phyloP scores from a whole-genome alignment of 35 echinoderm and acorn worm genomes.

The Diadema setosum region DNA sequence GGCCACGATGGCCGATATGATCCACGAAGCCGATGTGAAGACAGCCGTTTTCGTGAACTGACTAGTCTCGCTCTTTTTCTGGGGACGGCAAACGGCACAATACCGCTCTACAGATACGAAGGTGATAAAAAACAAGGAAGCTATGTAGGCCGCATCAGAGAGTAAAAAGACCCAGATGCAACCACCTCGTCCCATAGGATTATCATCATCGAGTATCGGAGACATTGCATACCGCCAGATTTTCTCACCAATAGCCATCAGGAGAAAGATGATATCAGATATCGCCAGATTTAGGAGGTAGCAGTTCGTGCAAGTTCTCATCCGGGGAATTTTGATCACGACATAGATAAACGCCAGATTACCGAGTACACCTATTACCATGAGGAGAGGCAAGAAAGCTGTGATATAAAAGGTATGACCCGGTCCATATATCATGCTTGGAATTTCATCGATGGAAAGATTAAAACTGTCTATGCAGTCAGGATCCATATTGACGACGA shows the following conservation, averaged over 20 bases:
- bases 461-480: not conserved
- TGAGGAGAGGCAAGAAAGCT: not conserved
- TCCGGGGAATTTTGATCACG: not conserved
- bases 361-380: slow-evolving; percentile 7
- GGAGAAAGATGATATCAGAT: slow-evolving; percentile 33
- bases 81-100: slow-evolving; percentile 62
- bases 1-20: not conserved
- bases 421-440: slow-evolving; percentile 16
- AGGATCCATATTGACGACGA: not conserved
- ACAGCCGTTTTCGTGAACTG: not conserved
- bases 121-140: slow-evolving; percentile 47
- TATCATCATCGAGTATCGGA: slow-evolving; percentile 26
- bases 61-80: not conserved
- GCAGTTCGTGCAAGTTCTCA: slow-evolving; percentile 32
- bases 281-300: slow-evolving; percentile 40
- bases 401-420: not conserved
- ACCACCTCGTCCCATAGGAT: slow-evolving; percentile 17
- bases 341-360: slow-evolving; percentile 38
- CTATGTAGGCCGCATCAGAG: slow-evolving; percentile 36
- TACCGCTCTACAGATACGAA: slow-evolving; percentile 56
- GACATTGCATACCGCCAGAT: slow-evolving; percentile 11
- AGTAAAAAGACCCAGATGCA: slow-evolving; percentile 42
- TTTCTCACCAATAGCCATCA: slow-evolving; percentile 50
- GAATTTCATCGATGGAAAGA: not conserved
- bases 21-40: not conserved